phyloP scores from a whole-genome alignment of 2,797 vertebrate genomes.

The Malacoraja senta region DNA sequence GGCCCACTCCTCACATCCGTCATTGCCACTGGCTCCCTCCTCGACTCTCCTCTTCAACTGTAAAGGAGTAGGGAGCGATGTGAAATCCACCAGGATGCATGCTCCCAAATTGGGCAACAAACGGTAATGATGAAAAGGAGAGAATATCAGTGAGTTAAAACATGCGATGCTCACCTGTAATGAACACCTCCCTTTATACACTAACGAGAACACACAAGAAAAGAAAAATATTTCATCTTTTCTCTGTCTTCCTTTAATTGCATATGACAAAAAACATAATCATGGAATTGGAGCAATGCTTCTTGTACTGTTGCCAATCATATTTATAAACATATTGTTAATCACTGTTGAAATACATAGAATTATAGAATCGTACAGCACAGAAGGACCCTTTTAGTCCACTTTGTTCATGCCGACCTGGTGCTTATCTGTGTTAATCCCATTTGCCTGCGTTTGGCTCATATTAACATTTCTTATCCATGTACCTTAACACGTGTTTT shows the following conservation, averaged over 20 bases:
- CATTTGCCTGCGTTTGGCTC: too few species aligned
- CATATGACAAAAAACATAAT: neutral
- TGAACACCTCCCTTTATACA: neutral
- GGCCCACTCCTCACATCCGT: too few species aligned
- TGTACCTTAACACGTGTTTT: too few species aligned
- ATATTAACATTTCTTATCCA: too few species aligned
- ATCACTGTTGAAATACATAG: neutral
- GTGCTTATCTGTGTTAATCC: too few species aligned
- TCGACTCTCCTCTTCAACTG: too few species aligned
- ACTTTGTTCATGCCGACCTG: too few species aligned
- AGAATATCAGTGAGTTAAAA: neutral
- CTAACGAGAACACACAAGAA: neutral
- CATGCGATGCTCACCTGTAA: neutral
- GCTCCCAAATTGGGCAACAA: neutral
- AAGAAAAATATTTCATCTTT: neutral
- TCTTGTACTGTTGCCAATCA: neutral
- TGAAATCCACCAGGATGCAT: neutral
- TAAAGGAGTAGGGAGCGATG: neutral
- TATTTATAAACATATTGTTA: neutral
- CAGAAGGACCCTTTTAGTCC: too few species aligned
- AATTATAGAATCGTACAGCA: too few species aligned
- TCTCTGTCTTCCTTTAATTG: neutral
- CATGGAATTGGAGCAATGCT: neutral
- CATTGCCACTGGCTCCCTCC: too few species aligned
- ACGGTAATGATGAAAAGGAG: neutral